These are phyloP conservation scores for Orthonevra nobilis DNA, from an alignment of 2,888 invertebrate species.

Conservation along the genomic window DNA sequence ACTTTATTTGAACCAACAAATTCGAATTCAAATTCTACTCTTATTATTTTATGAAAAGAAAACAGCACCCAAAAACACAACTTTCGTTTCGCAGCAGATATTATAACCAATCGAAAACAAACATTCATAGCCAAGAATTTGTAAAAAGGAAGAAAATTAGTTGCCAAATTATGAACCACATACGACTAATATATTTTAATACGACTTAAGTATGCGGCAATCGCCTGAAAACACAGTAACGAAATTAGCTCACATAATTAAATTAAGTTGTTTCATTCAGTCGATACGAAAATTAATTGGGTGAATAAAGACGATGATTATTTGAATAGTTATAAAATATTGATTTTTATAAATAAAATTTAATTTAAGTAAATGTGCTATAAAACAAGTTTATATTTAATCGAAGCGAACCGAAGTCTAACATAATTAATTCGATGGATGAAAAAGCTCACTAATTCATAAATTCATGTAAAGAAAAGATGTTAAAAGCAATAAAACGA, in stretches of 20 bases:
- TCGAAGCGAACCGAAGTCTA: too few relatives aligned
- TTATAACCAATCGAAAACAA: neutral
- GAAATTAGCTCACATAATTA: conserved; percentile 58
- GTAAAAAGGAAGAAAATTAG: neutral
- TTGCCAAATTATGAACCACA: neutral
- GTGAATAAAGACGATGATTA: conserved; percentile 45
- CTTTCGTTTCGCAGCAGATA: neutral
- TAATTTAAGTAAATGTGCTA: conserved; percentile 21
- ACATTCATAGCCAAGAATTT: neutral
- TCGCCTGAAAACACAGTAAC: conserved; percentile 33
- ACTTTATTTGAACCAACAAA: conserved; percentile 16
- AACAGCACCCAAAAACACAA: too few relatives aligned
- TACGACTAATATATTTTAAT: too few relatives aligned
- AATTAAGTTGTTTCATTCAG: conserved; percentile 17
- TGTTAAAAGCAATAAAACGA: conserved; percentile 2
- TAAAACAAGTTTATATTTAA: conserved; percentile 4
- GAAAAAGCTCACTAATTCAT: conserved; percentile 10
- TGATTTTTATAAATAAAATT: conserved; percentile 49
- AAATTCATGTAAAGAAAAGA: conserved; percentile 13
- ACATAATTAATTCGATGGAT: too few relatives aligned
- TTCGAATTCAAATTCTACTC: neutral
- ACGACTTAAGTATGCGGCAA: conserved; percentile 16
- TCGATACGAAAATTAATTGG: neutral
- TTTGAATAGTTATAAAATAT: conserved; percentile 43
- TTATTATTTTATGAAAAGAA: neutral